Base-by-base conservation (phyloP, 2,113 vertebrate species). In the zebrafish (Danio rerio) region DNA sequence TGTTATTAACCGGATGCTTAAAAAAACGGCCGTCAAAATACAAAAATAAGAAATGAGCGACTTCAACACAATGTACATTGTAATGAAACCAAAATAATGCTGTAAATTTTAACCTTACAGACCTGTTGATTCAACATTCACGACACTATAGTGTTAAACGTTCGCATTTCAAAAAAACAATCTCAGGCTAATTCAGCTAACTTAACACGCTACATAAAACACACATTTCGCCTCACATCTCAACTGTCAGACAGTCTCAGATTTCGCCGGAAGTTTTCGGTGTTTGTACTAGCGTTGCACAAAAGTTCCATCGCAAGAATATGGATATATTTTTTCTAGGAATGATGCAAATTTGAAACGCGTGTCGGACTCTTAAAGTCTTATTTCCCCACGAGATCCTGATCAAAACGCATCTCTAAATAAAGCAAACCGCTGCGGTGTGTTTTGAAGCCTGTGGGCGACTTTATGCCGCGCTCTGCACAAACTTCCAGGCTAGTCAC, bases 401-500 rank as follows among this genome's bases (percentile, higher is more conserved):
- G 31, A 40, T 43, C 47, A 55, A 79, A 79, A 66, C 49, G 2
- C 20, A 12, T 53, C 15, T 79, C 15, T 55, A 49, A 79, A 66
- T 43, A 66, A 65, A 43, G 15, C 50, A 55, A 66, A 13, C 61
- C 49, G 49, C 21, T 53, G 77, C 8, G 20, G 43, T 58, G 69
- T 50, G 55, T 84, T 78, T 16, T 45, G 59, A 81, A 81, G 88
- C 89, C 90, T 74, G 72, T 89, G 91, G 89, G 91, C 87, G 89
- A 92, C 90, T 89, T 91, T 59, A 52, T 45, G 83, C 56, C 78
- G 73, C 68, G 70, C 71, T 80, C 73, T 72, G 61, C 68, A 58
- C 47, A 74, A 87, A 87, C 86, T 91, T 90, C 80, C 91, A 70
- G 81, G 89, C 92, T 89, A 93, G 92, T 94, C 93, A 94, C 92